Base-by-base conservation (phyloP, 2,113 vertebrate species). In the Urocitellus parryii region DNA sequence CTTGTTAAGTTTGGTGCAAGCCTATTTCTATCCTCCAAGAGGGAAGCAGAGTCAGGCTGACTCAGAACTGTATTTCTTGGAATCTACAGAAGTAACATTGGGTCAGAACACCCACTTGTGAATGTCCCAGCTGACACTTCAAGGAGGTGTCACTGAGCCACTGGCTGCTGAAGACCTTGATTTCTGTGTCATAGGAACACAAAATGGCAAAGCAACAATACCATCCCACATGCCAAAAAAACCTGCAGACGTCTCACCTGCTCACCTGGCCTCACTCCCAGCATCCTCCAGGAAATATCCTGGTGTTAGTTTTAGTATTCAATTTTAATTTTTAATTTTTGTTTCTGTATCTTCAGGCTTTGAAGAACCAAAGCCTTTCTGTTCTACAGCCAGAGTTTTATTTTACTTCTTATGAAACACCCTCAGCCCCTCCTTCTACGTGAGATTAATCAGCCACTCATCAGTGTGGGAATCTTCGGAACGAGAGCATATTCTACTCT, bases 401-500 rank as follows among this genome's bases (percentile, higher is more conserved):
- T 61, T 73, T 81, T 82, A 18, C 13, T 88, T 78, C 65, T 90
- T 58, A 58, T 79, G 63, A 87, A 70, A 32, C 4, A 73, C 8
- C 10, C 22, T 11, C 25, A 25, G 14, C 18, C 12, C 4, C 48
- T 68, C 24, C 4, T 74, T 86, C 67, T 53, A 8, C 48, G 14
- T 29, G 53, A 53, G 82, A 79, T 53, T 37, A 68, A 48, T 58
- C 27, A 16, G 42, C 17, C 32, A 76, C n/a, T 73, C 39, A 67
- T n/a, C 58, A 85, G 37, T 58, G 95, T 77, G 76, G 61, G 51
- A 29, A n/a, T 81, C 73, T 74, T 93, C 65, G 72, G 56, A 92
- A 27, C 18, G 74, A 39, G 88, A 87, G 34, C n/a, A 14, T 45
- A 27, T 68, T 56, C 42, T 16, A 79, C 53, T 32, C 65, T 88